Evolutionary conservation across 2,888 invertebrate genomes (phyloP), one percentile per base, ranked within the genome.

Genomic region (Microchrysa polita): DNA sequence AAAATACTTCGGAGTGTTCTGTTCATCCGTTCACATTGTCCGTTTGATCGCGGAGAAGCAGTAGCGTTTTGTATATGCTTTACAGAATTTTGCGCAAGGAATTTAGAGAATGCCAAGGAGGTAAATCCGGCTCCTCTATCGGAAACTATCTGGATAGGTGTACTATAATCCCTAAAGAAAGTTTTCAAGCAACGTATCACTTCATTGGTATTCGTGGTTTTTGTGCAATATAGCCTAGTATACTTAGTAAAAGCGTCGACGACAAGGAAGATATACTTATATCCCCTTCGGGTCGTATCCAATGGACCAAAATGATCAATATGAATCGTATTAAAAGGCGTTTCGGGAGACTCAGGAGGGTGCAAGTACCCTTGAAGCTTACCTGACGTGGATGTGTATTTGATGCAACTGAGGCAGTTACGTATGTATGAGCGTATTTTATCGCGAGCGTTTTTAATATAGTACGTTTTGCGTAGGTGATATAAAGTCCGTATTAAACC

Each of bases 401-500:
- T 22, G 9, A 57, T 22, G 12, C 57, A 57, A 22, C 5, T n/a
- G 0, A 57, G 18, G 18, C 20, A 57, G 18, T 57, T 57, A 16
- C 20, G 18, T n/a, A 57, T 57, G 18, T 2, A 20, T 4, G 18
- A 16, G 5, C 20, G 12, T 5, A 57, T 57, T 20, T 57, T 22
- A 12, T 57, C 1, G 4, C 18, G 14, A 5, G 12, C 12, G 12
- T 57, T 57, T 18, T 5, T 79, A 73, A 81, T 80, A 77, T 79
- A 80, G 75, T 79, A 81, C 5, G 34, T 53, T 67, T 72, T 22
- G 16, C 16, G 67, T 16, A 81, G 67, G 10, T 72, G 48, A 27
- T 78, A 74, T 12, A 73, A n/a, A 23, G 74, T 76, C 77, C 80
- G 79, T 7, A 78, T 77, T 12, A 77, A 14, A 1, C 79, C 80